Conservation (phyloP, 1,140 invertebrate species). For the Drosophila navojoa region DNA sequence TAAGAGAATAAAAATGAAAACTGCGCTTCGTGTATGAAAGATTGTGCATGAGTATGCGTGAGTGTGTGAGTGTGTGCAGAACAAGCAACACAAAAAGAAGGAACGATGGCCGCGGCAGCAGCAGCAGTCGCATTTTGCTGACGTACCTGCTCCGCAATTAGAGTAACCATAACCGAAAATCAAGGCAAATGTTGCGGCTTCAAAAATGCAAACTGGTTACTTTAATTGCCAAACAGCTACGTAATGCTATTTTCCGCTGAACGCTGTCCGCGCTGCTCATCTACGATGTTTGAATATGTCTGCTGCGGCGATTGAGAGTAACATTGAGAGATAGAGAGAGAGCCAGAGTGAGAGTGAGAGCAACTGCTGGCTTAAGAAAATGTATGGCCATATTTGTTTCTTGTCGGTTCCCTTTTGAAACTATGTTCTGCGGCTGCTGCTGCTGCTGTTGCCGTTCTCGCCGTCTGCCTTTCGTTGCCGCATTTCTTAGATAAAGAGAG, state of each 20-base stretch:
- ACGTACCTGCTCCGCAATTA: slow-evolving; percentile 70
- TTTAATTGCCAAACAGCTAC: slow-evolving; percentile 56
- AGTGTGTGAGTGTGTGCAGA: slow-evolving; percentile 40
- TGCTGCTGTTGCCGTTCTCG: slow-evolving; percentile 59
- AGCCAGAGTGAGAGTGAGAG: slow-evolving; percentile 16
- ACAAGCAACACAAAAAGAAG: slow-evolving; percentile 50
- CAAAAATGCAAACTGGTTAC: slow-evolving; percentile 73
- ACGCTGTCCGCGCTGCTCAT: slow-evolving; percentile 32
- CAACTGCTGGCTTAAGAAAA: slow-evolving; percentile 69
- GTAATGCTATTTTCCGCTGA: slow-evolving; percentile 73
- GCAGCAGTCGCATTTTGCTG: slow-evolving; percentile 45
- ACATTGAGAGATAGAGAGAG: slow-evolving; percentile 24
- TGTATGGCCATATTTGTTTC: slow-evolving; percentile 79
- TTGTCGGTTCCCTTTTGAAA: slow-evolving; percentile 69
- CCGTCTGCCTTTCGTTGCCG: slow-evolving; percentile 72
- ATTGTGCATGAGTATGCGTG: slow-evolving; percentile 43
- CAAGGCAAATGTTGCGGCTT: slow-evolving; percentile 53
- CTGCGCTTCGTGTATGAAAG: slow-evolving; percentile 40
- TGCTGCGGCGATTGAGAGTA: slow-evolving; percentile 39
- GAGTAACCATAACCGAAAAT: slow-evolving; percentile 56
- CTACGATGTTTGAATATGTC: slow-evolving; percentile 51
- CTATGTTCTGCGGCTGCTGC: slow-evolving; percentile 47
- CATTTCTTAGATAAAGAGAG: slow-evolving; percentile 70
- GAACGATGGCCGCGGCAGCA: slow-evolving; percentile 60
- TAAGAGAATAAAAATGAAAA: slow-evolving; percentile 60